Evolutionary conservation across 1,140 invertebrate species (phyloP), one percentile per base, ranked within the genome.

Genomic region (Drosophila santomea): DNA sequence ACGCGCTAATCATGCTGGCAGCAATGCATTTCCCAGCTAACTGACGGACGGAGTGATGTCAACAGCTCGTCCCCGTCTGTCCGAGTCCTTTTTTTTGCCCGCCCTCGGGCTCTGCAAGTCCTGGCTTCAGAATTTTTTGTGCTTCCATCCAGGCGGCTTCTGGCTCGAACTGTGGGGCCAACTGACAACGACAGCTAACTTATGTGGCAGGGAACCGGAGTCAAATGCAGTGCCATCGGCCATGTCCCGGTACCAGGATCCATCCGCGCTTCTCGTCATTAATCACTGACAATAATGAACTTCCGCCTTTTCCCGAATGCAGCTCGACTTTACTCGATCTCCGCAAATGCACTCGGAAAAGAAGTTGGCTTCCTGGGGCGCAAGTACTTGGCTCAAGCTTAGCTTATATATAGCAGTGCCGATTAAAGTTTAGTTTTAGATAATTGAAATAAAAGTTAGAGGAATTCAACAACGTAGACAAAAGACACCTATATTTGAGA

Each of bases 241-340:
- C 25, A 25, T 25, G 25, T 25, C 25, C 25, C 25, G 25, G 23
- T 23, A 6, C 54, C 23, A 44, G 20, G 12, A 55, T 43, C 52
- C 17, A 28, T 56, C 62, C 52, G 63, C 68, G 71, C 57, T 71
- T 78, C 74, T 69, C 62, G 77, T 75, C 90, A 91, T 91, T 91
- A 91, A 91, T 91, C 90, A 91, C 90, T 80, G 90, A 78, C 90
- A 90, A 91, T 91, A 91, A 91, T 91, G 90, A 91, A 91, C 90
- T 91, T 91, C 90, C 88, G 84, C 63, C 80, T 62, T 75, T 85
- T 79, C 61, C 80, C 81, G 74, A 73, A 60, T 56, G 63, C 74
- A 59, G 74, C 23, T 15, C 45, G 64, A 36, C 64, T 51, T 62
- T 59, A 66, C 62, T 59, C 38, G 61, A 85, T 76, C 63, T 50